phyloP scores from a whole-genome alignment of 2,113 vertebrate genomes.

The Bungarus multicinctus region DNA sequence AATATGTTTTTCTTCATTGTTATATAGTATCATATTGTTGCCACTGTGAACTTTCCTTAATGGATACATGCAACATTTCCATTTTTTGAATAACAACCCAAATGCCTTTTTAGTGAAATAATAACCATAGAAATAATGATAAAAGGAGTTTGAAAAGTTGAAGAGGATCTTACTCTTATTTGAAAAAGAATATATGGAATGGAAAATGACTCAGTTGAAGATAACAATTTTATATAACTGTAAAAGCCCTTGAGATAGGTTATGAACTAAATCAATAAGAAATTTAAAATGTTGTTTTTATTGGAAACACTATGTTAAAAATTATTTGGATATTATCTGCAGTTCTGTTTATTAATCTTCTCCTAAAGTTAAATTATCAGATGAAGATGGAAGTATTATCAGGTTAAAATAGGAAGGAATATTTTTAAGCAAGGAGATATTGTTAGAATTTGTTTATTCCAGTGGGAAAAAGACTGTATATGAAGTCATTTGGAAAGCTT shows the following conservation, averaged over 20 bases:
- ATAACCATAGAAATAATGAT: neutral
- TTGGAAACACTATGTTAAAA: neutral
- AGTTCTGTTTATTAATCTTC: neutral
- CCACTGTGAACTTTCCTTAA: neutral
- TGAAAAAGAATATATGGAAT: neutral
- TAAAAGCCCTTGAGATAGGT: neutral
- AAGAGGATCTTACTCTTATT: neutral
- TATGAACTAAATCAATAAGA: neutral
- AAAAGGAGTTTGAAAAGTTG: neutral
- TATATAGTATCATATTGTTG: neutral
- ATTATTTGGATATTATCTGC: neutral
- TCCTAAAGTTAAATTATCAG: neutral
- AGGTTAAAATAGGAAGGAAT: neutral
- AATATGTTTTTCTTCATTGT: neutral
- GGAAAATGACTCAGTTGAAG: neutral
- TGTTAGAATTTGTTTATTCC: slow-evolving; percentile 33
- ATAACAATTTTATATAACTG: neutral
- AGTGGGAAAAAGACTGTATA: neutral
- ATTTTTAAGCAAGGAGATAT: slow-evolving; percentile 32
- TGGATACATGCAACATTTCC: neutral
- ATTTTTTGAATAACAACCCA: neutral
- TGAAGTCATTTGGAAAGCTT: slow-evolving; percentile 36
- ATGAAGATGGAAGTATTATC: neutral
- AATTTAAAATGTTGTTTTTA: neutral
- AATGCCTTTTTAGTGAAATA: neutral